Base-by-base conservation (phyloP, 1,140 invertebrate species). In the Drosophila sp. region DNA sequence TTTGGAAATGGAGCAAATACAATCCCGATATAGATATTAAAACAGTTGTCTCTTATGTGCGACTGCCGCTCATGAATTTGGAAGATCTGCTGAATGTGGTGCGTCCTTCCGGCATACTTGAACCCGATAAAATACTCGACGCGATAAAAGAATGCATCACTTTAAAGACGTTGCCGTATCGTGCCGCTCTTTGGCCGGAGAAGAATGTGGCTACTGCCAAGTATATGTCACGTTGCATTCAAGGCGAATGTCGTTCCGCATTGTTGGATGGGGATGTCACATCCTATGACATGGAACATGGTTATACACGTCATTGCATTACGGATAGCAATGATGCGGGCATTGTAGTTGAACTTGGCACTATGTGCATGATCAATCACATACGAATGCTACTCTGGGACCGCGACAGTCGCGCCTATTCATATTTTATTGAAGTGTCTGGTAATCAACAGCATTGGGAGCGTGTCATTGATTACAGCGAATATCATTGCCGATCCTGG, bases 381-480 rank as follows among this genome's bases (percentile, higher is more conserved):
- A 94, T 99, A 46, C 95, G 95, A 78, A 95, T 99, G 94, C 93
- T 99, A 48, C 93, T 99, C 0, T 99, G 98, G 98, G 98, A 99
- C 93, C 93, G 95, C 79, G 98, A 99, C 92, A 94, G 95, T 87
- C 95, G 98, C 66, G 98, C 97, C 1, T 99, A 99, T 93, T 98
- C 97, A 0, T 99, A 99, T 92, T 99, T 96, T 89, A 95, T 99
- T 67, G 98, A 99, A 92, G 96, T 99, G 8, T 99, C 97, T 0
- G 97, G 99, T 93, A 97, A 99, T 94, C 96, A 97, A 92, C 96
- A 97, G 92, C 96, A 99, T 92, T 99, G 98, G 98, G 94, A 97
- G 57, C 94, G 95, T 64, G 95, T 99, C 29, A 94, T 99, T 43
- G 98, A 99, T 93, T 96, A 99, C 92, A 96, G 96, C 53, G 93